Base-by-base conservation (phyloP, 35 echinoderm and acorn worm species). In the Anneissia japonica region DNA sequence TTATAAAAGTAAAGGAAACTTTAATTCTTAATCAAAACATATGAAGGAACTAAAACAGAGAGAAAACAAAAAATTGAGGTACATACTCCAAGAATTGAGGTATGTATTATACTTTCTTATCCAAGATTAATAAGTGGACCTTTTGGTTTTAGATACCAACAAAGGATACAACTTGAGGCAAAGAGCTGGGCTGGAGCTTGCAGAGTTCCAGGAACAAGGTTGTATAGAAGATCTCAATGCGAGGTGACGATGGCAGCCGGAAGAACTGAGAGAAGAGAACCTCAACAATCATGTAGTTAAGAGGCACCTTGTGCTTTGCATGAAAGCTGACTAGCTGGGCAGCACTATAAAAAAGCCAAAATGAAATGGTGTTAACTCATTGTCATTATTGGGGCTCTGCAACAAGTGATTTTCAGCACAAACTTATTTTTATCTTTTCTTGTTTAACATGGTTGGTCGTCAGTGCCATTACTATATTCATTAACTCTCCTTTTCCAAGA, bases 111-210 rank as follows among this genome's bases (percentile, higher is more conserved):
- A 16, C 55, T 72, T 72, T 16, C 55, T 72, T 72, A 16, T 16
- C 13, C 13, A n/a, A n/a, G 55, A n/a, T 13, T 72, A 72, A 77
- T 31, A 77, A 77, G n/a, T n/a, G n/a, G n/a, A n/a, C n/a, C n/a
- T n/a, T n/a, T n/a, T n/a, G 32, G n/a, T 78, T n/a, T 30, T 34
- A n/a, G 19, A n/a, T 29, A 0, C n/a, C 74, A 33, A 74, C 6
- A 88, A 89, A 90, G 92, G 89, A 94, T 91, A 97, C 95, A 79
- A 97, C 95, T 97, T 97, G 95, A 39, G 95, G 95, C 17, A 97
- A 82, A 21, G 92, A 93, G 16, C 91, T 82, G 35, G 95, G 95
- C 46, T 97, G 95, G 28, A 93, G 88, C 75, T 97, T 97, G 82
- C 95, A 97, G 11, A 97, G 86, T 79, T 97, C 95, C 84, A 93